These are phyloP conservation scores for Lepidostoma basale DNA, from an alignment of 1,140 invertebrate species.

Conservation along the genomic window DNA sequence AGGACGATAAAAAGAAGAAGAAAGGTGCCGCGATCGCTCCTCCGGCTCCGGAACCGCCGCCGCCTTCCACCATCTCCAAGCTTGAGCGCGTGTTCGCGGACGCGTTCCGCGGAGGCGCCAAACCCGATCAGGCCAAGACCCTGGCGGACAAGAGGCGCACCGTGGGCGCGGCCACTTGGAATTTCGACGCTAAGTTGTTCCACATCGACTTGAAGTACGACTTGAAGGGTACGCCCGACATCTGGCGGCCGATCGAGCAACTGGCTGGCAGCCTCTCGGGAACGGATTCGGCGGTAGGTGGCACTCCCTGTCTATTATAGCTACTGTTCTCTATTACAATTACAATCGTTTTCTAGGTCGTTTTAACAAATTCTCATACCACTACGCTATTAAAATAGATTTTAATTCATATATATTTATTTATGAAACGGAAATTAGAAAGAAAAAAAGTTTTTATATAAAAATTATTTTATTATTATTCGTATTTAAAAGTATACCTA, in stretches of 20 bases:
- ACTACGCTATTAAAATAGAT: too few relatives aligned
- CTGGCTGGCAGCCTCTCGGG: constrained; percentile 69
- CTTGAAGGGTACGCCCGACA: constrained; percentile 72
- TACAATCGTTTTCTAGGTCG: too few relatives aligned
- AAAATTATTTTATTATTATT: too few relatives aligned
- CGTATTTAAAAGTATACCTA: too few relatives aligned
- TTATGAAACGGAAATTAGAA: too few relatives aligned
- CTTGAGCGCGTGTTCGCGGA: constrained; percentile 33
- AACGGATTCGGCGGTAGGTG: constrained; percentile 62
- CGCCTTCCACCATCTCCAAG: constrained; percentile 45
- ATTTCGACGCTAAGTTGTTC: constrained; percentile 72
- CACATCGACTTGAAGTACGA: constrained; percentile 66
- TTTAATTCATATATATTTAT: too few relatives aligned
- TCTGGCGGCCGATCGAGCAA: constrained; percentile 75
- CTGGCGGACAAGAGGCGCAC: constrained; percentile 65
- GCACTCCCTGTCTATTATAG: not conserved
- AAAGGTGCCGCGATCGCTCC: constrained; percentile 39
- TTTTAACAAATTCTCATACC: too few relatives aligned
- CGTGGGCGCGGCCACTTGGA: constrained; percentile 73
- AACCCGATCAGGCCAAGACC: constrained; percentile 26
- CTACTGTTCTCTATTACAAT: too few relatives aligned
- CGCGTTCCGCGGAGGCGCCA: constrained; percentile 26
- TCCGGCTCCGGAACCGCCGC: constrained; percentile 40
- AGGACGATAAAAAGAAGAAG: constrained; percentile 51
- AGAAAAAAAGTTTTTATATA: too few relatives aligned